phyloP scores from a whole-genome alignment of 2,113 vertebrate genomes.

The Benitochromis conjunctus region DNA sequence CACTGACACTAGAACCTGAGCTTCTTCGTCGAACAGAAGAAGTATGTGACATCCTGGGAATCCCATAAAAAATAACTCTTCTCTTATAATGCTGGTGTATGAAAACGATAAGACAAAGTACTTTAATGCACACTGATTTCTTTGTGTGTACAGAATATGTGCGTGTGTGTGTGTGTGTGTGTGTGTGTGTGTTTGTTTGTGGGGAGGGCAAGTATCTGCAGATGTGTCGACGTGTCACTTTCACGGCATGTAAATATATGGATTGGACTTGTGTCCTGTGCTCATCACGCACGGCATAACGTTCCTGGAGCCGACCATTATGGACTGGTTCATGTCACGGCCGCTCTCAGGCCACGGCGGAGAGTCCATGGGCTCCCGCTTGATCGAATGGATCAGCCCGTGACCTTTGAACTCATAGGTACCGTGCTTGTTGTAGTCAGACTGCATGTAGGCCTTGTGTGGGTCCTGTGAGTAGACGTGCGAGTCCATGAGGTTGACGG shows the following conservation, averaged over 20 bases:
- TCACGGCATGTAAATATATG: constrained; percentile 74
- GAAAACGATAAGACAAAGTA: neutral
- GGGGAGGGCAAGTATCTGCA: neutral
- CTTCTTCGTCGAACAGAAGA: constrained; percentile 38
- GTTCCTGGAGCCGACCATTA: constrained; percentile 69
- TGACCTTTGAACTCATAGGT: constrained; percentile 79
- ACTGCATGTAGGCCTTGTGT: constrained; percentile 71
- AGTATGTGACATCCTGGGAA: constrained; percentile 28
- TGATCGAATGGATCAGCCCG: constrained; percentile 80
- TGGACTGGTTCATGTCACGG: constrained; percentile 63
- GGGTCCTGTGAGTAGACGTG: constrained; percentile 70
- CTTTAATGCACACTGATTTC: constrained; percentile 21
- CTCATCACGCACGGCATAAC: constrained; percentile 68
- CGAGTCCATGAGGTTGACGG: constrained; percentile 66
- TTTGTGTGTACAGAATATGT: neutral
- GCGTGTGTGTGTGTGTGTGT: neutral
- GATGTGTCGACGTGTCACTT: neutral
- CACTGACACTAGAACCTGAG: constrained; percentile 62
- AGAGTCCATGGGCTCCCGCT: constrained; percentile 87
- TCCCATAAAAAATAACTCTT: neutral
- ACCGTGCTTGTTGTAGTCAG: constrained; percentile 69
- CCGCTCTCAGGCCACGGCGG: constrained; percentile 70
- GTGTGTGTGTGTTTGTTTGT: neutral
- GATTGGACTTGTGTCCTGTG: constrained; percentile 62
- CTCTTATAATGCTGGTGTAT: constrained; percentile 45